These are phyloP conservation scores for Neodon shergylaensis DNA, from an alignment of 2,113 vertebrate species.

Conservation along the genomic window DNA sequence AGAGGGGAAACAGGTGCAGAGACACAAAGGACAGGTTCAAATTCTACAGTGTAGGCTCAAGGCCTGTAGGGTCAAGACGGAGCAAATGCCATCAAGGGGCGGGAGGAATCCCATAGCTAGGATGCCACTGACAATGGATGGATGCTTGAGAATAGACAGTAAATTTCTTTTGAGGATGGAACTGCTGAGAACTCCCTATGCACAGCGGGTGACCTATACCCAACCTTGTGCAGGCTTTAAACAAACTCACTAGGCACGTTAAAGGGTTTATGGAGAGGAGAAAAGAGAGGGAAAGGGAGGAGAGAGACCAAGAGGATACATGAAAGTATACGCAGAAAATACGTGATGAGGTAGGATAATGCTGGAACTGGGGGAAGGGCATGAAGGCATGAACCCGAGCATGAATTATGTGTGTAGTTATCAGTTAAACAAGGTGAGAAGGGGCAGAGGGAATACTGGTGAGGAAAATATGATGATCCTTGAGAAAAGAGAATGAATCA, in stretches of 20 bases:
- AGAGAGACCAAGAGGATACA: background rate
- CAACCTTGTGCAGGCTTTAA: too few species aligned
- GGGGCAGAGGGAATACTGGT: background rate
- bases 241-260: background rate
- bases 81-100: too few species aligned
- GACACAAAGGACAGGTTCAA: background rate
- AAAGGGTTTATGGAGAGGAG: background rate
- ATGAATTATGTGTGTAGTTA: too few species aligned
- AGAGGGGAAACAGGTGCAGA: background rate
- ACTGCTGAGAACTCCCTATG: background rate
- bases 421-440: background rate
- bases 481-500: background rate
- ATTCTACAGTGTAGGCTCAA: background rate
- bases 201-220: background rate
- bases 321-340: conserved; percentile 7
- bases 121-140: background rate
- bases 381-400: background rate
- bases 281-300: background rate
- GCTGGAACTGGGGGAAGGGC: background rate
- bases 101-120: background rate
- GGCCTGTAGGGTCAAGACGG: background rate
- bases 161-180: background rate
- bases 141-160: background rate
- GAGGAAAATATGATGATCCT: too few species aligned
- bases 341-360: background rate